phyloP scores from a whole-genome alignment of 2,797 vertebrate species.

The Falco peregrinus region DNA sequence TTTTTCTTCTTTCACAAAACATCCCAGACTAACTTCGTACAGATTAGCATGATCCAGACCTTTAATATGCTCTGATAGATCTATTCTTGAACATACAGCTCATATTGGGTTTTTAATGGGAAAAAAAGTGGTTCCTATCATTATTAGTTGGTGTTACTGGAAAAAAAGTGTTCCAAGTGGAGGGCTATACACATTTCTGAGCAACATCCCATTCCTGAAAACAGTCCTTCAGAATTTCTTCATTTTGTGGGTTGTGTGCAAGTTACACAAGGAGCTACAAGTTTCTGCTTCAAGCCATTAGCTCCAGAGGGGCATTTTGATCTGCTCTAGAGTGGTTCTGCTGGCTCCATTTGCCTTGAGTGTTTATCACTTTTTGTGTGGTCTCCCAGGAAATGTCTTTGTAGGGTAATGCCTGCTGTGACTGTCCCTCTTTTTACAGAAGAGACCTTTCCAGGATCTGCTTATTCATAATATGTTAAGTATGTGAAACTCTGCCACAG shows the following conservation, averaged over 20 bases:
- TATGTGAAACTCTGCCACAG: not conserved
- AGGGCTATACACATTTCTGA: not conserved
- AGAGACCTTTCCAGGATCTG: not conserved
- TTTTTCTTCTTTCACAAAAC: not conserved
- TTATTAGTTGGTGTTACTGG: not conserved
- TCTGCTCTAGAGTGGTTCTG: not conserved
- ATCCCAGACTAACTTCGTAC: not conserved
- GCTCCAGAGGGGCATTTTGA: not conserved
- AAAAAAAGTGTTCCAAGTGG: not conserved
- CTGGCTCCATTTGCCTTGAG: not conserved
- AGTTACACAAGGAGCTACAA: not conserved
- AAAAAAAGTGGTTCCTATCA: not conserved
- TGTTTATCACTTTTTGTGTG: not conserved
- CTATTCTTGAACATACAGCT: not conserved
- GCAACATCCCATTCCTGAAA: not conserved
- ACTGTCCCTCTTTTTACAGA: not conserved
- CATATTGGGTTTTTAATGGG: not conserved
- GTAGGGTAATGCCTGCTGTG: not conserved
- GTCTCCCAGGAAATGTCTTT: not conserved
- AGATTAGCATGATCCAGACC: not conserved
- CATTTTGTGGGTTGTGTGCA: not conserved
- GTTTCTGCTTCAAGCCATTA: not conserved
- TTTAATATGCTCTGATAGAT: not conserved
- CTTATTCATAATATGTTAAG: not conserved
- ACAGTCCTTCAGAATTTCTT: not conserved